Percentiles rank a stretch among this genome's conserved stretches.
phyloP scores from a whole-genome alignment of 2,113 vertebrate genomes.

The Rhineura floridana region DNA sequence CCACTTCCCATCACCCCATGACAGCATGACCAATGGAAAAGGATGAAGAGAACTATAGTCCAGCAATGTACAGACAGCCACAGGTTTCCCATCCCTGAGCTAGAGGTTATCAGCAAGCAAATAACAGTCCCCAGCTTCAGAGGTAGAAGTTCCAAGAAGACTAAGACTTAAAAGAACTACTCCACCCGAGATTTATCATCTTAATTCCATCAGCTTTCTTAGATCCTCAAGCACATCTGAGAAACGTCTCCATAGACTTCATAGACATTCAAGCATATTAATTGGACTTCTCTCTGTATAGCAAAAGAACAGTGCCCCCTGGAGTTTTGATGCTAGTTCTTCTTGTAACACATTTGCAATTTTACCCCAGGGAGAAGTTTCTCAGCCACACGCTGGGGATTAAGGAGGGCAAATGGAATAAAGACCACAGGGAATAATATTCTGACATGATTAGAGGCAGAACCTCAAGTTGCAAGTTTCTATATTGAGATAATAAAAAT shows the following conservation, averaged over 20 bases:
- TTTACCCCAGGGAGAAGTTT: neutral
- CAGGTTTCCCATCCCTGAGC: too few relatives aligned
- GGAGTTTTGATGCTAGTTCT: neutral
- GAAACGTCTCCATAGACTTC: neutral
- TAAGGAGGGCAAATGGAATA: neutral
- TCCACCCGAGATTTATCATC: neutral
- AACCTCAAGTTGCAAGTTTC: neutral
- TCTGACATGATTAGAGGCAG: neutral
- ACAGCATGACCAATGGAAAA: too few relatives aligned
- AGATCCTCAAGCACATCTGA: neutral
- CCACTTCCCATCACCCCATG: too few relatives aligned
- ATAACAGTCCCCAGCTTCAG: neutral
- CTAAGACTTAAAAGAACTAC: neutral
- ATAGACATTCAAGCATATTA: neutral
- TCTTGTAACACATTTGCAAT: neutral
- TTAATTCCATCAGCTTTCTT: neutral
- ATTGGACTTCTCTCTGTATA: neutral
- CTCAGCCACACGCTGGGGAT: neutral
- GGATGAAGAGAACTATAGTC: too few relatives aligned
- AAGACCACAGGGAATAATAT: neutral
- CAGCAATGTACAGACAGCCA: too few relatives aligned
- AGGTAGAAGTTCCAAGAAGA: neutral
- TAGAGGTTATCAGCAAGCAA: neutral
- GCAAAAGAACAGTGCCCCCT: neutral
- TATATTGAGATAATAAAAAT: neutral